Conservation (phyloP, 2,797 vertebrate genomes). For the Melanotaenia parkinsoni region DNA sequence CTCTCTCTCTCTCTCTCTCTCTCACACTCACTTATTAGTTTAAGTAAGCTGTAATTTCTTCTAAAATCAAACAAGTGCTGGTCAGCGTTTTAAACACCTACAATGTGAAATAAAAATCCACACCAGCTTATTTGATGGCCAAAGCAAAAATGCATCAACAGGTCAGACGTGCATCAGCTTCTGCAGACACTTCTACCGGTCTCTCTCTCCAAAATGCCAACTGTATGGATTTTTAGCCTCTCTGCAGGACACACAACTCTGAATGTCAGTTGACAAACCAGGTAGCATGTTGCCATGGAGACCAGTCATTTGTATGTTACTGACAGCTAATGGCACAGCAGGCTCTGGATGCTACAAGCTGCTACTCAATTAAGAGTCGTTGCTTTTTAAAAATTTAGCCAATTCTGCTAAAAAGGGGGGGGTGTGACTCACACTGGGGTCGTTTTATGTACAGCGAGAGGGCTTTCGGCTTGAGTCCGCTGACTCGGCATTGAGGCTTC, state of each 20-base stretch:
- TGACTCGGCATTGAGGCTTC: constrained; percentile 4
- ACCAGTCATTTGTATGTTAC: constrained; percentile 54
- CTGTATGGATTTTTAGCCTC: constrained; percentile 37
- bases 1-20: too few relatives aligned
- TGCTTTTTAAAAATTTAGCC: constrained; percentile 30
- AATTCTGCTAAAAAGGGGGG: constrained; percentile 21
- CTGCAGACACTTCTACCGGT: background rate
- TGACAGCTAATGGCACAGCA: constrained; percentile 44
- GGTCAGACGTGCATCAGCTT: constrained; percentile 29
- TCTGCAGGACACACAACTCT: constrained; percentile 29
- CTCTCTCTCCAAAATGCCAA: constrained; percentile 25
- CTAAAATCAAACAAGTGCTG: constrained; percentile 19
- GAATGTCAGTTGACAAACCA: constrained; percentile 45
- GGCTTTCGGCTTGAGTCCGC: constrained; percentile 31
- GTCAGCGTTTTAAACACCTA: constrained; percentile 41
- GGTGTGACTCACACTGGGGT: constrained; percentile 19
- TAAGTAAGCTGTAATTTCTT: constrained; percentile 18
- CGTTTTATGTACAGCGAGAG: constrained; percentile 22
- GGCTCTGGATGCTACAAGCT: constrained; percentile 36
- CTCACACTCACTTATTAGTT: background rate
- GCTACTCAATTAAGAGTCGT: constrained; percentile 49
- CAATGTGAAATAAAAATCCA: constrained; percentile 44
- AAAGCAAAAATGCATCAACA: constrained; percentile 37
- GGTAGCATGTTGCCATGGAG: constrained; percentile 64
- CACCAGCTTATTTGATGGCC: constrained; percentile 56